Conservation (phyloP, 2,888 invertebrate genomes). For the Alcis repandata region DNA sequence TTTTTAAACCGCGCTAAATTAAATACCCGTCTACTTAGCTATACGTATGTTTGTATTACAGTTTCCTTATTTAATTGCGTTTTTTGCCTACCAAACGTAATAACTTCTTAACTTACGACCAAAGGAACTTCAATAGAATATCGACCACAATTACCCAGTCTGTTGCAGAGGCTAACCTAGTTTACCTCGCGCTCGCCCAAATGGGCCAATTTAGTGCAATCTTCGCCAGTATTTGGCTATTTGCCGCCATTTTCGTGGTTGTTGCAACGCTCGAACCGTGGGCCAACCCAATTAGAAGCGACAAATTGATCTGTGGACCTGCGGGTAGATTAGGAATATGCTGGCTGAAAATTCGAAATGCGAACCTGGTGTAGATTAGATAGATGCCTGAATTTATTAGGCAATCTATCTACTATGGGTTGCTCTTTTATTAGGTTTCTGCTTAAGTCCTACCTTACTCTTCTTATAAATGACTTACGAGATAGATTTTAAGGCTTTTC, state of each 20-base stretch:
- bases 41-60: not conserved
- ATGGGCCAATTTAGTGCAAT: constrained; percentile 53
- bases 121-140: constrained; percentile 32
- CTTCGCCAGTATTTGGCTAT: constrained; percentile 51
- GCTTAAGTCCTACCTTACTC: too few species aligned
- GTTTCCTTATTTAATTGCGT: too few species aligned
- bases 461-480: too few species aligned
- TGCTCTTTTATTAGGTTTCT: too few species aligned
- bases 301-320: constrained; percentile 30
- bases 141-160: constrained; percentile 35
- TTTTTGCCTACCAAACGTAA: too few species aligned
- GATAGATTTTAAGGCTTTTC: too few species aligned
- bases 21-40: too few species aligned
- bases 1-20: too few species aligned
- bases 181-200: constrained; percentile 46
- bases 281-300: constrained; percentile 31
- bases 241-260: constrained; percentile 48
- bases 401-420: too few species aligned
- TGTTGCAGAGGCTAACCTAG: constrained; percentile 45
- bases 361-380: too few species aligned
- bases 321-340: constrained; percentile 20
- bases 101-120: not conserved
- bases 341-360: too few species aligned
- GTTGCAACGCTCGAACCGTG: constrained; percentile 26
- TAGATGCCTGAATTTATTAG: too few species aligned